Percentiles rank a stretch among this genome's conserved stretches.
These are phyloP conservation scores for Caracal caracal DNA, from an alignment of 2,113 vertebrate genomes.

Conservation along the genomic window DNA sequence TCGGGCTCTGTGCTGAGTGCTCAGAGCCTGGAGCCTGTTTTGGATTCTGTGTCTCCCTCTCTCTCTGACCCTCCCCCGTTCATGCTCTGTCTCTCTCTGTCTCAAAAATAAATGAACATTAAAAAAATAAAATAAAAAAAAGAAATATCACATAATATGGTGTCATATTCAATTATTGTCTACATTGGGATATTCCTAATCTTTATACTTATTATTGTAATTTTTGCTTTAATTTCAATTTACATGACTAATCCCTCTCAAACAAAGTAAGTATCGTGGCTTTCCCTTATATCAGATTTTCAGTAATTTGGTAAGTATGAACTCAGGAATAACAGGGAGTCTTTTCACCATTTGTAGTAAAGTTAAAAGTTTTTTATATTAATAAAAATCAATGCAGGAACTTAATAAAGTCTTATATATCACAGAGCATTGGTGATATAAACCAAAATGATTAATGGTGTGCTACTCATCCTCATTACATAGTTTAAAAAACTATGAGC, in stretches of 20 bases:
- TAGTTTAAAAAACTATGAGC: background rate
- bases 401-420: background rate
- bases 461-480: background rate
- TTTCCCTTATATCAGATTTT: constrained; percentile 2
- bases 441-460: background rate
- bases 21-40: too few relatives aligned
- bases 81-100: too few relatives aligned
- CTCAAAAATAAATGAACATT: too few relatives aligned
- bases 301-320: background rate
- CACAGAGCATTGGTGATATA: background rate
- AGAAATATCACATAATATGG: background rate
- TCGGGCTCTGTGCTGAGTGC: too few relatives aligned
- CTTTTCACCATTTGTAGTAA: background rate
- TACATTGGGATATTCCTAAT: background rate
- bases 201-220: background rate
- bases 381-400: background rate
- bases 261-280: background rate
- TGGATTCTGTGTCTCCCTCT: too few relatives aligned
- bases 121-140: too few relatives aligned
- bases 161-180: constrained; percentile 1
- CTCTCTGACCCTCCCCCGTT: too few relatives aligned
- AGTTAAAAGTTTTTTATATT: too few relatives aligned
- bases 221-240: constrained; percentile 22
- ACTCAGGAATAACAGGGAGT: constrained; percentile 1
- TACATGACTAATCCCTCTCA: background rate